phyloP scores from a whole-genome alignment of 2,888 invertebrate species.

The Patella ulyssiponensis region DNA sequence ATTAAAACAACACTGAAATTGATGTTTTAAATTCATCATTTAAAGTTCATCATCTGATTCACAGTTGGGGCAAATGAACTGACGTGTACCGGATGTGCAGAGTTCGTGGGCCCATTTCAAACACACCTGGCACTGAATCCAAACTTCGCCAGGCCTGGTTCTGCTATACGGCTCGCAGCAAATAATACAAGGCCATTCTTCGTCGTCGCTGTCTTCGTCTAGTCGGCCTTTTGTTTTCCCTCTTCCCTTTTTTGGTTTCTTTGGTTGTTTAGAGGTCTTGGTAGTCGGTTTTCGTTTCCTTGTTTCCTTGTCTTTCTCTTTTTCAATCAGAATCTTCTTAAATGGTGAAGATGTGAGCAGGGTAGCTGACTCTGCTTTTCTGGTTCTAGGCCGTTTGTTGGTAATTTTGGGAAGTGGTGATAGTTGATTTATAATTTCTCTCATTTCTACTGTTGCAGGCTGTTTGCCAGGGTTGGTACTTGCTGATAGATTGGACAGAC shows the following conservation, averaged over 20 bases:
- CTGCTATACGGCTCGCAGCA: constrained; percentile 1
- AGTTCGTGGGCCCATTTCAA: neutral
- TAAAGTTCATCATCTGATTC: constrained; percentile 1
- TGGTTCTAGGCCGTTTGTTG: constrained; percentile 7
- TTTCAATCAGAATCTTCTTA: neutral
- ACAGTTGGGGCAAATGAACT: neutral
- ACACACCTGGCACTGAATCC: neutral
- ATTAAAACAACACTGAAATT: neutral
- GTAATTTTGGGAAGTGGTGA: neutral
- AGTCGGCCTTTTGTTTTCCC: too few species aligned
- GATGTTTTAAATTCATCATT: neutral
- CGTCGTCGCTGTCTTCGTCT: neutral
- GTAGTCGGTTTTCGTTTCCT: neutral
- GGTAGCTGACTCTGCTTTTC: constrained; percentile 6
- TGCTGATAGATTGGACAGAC: neutral
- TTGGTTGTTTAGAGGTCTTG: neutral
- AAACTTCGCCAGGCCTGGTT: neutral
- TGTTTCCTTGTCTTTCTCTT: neutral
- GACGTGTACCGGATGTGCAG: neutral
- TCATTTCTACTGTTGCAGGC: constrained; percentile 12
- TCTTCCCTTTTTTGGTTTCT: neutral
- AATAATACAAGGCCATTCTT: constrained; percentile 2
- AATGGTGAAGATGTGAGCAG: constrained; percentile 8
- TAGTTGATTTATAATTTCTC: neutral
- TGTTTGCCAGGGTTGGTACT: neutral